A percentile compares a stretch with the other conserved stretches of the same genome.
These are phyloP conservation scores for Microplitis manilae DNA, from an alignment of 2,888 invertebrate species.

Conservation along the genomic window DNA sequence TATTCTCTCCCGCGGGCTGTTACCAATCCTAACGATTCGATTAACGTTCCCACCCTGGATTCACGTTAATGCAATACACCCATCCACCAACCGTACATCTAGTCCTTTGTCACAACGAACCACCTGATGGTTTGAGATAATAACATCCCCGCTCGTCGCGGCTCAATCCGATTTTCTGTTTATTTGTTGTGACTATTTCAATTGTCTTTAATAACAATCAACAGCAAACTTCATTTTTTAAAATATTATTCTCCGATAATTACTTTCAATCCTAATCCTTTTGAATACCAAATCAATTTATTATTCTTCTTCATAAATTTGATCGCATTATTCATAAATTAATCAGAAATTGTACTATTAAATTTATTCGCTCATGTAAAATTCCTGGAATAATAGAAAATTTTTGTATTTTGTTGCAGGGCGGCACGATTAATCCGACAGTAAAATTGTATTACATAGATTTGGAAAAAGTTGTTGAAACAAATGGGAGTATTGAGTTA, in stretches of 20 bases:
- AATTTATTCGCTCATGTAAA: no score
- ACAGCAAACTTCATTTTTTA: no score
- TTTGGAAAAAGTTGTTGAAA: conserved; percentile 69
- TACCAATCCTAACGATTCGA: conserved; percentile 39
- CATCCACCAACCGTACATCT: neutral
- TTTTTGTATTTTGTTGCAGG: conserved; percentile 68
- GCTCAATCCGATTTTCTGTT: neutral
- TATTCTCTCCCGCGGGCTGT: conserved; percentile 30
- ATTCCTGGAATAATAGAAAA: neutral
- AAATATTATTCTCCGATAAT: no score
- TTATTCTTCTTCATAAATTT: no score
- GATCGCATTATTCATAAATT: no score
- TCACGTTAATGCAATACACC: conserved; percentile 13
- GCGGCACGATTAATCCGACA: conserved; percentile 80
- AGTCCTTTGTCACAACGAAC: conserved; percentile 3
- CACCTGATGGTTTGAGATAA: neutral
- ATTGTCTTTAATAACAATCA: no score
- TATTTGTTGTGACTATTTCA: no score
- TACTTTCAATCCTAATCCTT: no score
- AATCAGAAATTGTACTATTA: no score
- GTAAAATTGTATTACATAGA: conserved; percentile 77
- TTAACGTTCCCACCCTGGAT: conserved; percentile 29
- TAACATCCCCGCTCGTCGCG: neutral
- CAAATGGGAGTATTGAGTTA: conserved; percentile 61
- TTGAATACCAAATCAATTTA: no score